Evolutionary conservation across 2,113 vertebrate species (phyloP).

Genomic region (Stercorarius parasiticus): DNA sequence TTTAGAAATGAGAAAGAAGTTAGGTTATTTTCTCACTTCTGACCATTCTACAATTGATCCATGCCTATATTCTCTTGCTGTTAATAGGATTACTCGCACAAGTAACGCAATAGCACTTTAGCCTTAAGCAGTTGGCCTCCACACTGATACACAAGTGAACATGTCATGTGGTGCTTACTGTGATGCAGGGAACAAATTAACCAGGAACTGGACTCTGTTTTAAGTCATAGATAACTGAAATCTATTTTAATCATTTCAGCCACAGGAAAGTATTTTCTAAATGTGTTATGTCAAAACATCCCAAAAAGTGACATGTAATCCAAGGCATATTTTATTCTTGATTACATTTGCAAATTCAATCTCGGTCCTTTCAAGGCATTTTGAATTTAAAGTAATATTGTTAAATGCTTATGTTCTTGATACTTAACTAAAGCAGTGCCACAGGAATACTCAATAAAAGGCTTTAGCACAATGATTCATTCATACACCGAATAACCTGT

Average conservation of each 20-base stretch:
- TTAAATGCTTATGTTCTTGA: conserved; percentile 17
- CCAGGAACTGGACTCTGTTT: neutral
- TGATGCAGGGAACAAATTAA: neutral
- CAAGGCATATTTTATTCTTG: conserved; percentile 21
- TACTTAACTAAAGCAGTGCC: neutral
- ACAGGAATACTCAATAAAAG: neutral
- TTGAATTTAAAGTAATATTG: conserved; percentile 43
- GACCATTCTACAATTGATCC: neutral
- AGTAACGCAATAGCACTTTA: conserved; percentile 6
- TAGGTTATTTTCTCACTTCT: neutral
- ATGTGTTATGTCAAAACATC: conserved; percentile 33
- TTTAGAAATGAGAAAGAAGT: neutral
- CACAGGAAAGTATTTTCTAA: conserved; percentile 25
- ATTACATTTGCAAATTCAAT: conserved; percentile 50
- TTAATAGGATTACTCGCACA: conserved; percentile 25
- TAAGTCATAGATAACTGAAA: neutral
- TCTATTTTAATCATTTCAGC: conserved; percentile 36
- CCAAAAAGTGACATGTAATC: conserved; percentile 22
- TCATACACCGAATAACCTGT: neutral
- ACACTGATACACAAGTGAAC: neutral
- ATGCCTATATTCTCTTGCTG: neutral
- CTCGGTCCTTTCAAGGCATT: conserved; percentile 19
- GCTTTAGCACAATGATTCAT: neutral
- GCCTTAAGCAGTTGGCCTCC: conserved; percentile 15
- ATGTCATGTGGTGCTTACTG: neutral